These are phyloP conservation scores for Dreissena polymorpha DNA, from an alignment of 1,140 invertebrate species.

Conservation along the genomic window DNA sequence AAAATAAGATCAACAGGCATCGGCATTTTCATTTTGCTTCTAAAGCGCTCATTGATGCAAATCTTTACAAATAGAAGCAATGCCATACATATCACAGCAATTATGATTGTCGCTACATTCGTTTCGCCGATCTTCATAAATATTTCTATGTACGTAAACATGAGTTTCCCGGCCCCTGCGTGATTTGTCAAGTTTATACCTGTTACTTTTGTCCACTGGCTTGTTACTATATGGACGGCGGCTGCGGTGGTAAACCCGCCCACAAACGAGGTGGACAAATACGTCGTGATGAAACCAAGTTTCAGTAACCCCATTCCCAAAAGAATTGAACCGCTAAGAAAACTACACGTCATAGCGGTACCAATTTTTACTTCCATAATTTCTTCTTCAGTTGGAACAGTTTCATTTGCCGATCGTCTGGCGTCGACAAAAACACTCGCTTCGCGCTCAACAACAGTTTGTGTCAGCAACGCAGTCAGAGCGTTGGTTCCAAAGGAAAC, in stretches of 20 bases:
- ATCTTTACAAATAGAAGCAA: constrained; percentile 89
- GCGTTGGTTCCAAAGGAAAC: constrained; percentile 72
- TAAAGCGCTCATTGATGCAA: constrained; percentile 87
- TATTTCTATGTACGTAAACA: constrained; percentile 71
- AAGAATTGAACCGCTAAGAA: constrained; percentile 64
- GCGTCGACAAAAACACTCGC: constrained; percentile 9
- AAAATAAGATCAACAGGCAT: constrained; percentile 92
- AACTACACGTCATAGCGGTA: constrained; percentile 34
- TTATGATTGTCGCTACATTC: constrained; percentile 80
- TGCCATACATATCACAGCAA: constrained; percentile 86
- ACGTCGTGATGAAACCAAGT: constrained; percentile 89
- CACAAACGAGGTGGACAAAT: constrained; percentile 93
- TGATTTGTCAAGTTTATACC: constrained; percentile 82
- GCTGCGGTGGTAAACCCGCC: constrained; percentile 95
- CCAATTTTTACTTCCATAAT: constrained; percentile 44
- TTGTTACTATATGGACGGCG: constrained; percentile 94
- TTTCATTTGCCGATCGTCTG: background rate
- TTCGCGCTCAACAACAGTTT: constrained; percentile 58
- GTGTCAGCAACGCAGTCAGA: constrained; percentile 64
- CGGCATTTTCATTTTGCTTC: constrained; percentile 86
- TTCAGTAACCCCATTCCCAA: constrained; percentile 89
- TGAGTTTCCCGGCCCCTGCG: constrained; percentile 62
- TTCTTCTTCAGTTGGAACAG: constrained; percentile 30
- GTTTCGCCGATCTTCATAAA: constrained; percentile 68
- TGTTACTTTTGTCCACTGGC: constrained; percentile 87